Conservation (phyloP, 2,113 vertebrate genomes). For the Balaeniceps rex region DNA sequence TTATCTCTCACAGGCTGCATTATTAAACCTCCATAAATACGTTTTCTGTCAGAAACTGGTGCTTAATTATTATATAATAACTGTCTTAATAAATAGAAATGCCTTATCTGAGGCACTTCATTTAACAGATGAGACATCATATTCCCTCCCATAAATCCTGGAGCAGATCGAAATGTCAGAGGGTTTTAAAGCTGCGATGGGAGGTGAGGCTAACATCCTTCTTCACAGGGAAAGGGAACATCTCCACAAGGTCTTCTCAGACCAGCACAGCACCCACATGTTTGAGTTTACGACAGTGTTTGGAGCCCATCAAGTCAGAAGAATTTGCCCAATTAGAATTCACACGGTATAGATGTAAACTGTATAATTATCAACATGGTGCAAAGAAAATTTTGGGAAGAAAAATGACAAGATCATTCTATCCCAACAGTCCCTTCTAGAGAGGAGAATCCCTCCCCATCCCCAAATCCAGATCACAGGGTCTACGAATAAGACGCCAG, state of each 20-base stretch:
- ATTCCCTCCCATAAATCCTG: neutral
- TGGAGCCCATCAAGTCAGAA: neutral
- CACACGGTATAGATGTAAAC: neutral
- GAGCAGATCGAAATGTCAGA: neutral
- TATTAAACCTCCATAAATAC: conserved; percentile 15
- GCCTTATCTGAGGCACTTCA: neutral
- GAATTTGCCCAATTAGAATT: neutral
- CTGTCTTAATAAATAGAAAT: conserved; percentile 31
- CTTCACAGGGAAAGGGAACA: neutral
- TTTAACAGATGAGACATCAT: neutral
- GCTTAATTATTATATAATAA: conserved; percentile 53
- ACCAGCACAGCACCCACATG: neutral
- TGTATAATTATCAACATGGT: fast-evolving
- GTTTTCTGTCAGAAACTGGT: conserved; percentile 20
- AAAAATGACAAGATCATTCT: neutral
- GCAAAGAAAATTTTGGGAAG: neutral
- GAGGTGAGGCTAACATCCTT: neutral
- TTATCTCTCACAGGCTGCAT: neutral
- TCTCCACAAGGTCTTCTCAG: neutral
- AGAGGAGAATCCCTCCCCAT: neutral
- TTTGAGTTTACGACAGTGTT: neutral
- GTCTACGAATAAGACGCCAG: neutral
- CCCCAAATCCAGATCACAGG: neutral
- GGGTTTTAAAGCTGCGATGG: neutral
- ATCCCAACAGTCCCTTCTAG: neutral